Evolutionary conservation across 2,888 invertebrate species (phyloP), one percentile per base, ranked within the genome.

Genomic region (Watsonalla cultraria): DNA sequence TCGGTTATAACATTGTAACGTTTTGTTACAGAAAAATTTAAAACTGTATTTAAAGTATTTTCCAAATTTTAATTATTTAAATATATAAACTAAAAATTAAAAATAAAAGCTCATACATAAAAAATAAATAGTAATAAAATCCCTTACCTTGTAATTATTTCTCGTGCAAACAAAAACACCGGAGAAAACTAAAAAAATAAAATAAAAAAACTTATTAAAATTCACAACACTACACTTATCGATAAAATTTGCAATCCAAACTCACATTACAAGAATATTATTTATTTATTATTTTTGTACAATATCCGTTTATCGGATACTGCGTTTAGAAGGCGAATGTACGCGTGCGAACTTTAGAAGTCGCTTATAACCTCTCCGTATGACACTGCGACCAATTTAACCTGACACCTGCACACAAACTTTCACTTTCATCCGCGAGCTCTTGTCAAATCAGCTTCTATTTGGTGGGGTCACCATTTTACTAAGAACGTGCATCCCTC

Each of bases 361-460:
- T 77, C 79, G 80, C 78, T 82, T 84, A 68, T 83, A 84, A 80
- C 75, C 74, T 74, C 74, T 76, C 67, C 66, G 64, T 68, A 66
- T 42, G 42, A 42, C 42, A 42, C 42, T 2, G 11, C 42, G 42
- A 11, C 42, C 42, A 42, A 4, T 11, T 11, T 42, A 42, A 8
- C 1, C 8, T 11, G 42, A 42, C 42, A 8, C 42, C 11, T 42
- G 11, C 5, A 11, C 5, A 1, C 42, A 8, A 8, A 42, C 42
- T 42, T 42, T 42, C 42, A 11, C 42, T 42, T 5, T 42, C 42
- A 42, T 2, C 42, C 11, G 42, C 42, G 42, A 42, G 42, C 5
- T 42, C 42, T 11, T 11, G 5, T 5, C 11, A 11, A 8, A 42
- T 11, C 42, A 42, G 42, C 42, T 42, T 0, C 42, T 5, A 42